Conservation (phyloP, 1,140 invertebrate species). For the Rhagoletis pomonella region DNA sequence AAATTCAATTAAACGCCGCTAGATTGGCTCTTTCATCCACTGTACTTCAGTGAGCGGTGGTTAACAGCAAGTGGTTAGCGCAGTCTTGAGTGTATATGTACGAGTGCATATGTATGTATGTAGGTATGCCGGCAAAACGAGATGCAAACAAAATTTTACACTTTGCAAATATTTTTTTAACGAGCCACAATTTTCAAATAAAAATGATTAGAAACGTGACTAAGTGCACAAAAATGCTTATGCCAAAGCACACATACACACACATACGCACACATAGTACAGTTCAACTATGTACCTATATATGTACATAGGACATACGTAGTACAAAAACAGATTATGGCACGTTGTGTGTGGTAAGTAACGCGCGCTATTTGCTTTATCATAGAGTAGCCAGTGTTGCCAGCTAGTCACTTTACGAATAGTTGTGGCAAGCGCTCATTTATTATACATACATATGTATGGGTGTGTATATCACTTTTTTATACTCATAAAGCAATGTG, state of each 20-base stretch:
- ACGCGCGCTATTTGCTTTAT: slow-evolving; percentile 49
- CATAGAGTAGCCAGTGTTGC: slow-evolving; percentile 29
- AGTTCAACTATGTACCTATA: neutral
- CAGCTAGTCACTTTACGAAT: slow-evolving; percentile 26
- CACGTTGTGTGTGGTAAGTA: neutral
- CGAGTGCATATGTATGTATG: neutral
- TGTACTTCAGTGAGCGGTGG: neutral
- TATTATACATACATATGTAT: neutral
- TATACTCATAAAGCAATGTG: neutral
- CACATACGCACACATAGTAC: neutral
- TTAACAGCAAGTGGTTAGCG: neutral
- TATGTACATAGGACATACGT: neutral
- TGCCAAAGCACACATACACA: neutral
- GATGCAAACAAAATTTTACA: slow-evolving; percentile 52
- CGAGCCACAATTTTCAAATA: slow-evolving; percentile 54
- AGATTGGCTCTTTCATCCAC: too few relatives aligned
- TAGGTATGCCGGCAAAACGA: slow-evolving; percentile 11
- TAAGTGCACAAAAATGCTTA: slow-evolving; percentile 51
- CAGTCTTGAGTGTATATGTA: too few relatives aligned
- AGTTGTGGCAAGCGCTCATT: slow-evolving; percentile 1
- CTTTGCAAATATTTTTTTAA: slow-evolving; percentile 53
- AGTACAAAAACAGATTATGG: slow-evolving; percentile 9
- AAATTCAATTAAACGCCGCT: too few relatives aligned
- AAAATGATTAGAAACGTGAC: slow-evolving; percentile 55
- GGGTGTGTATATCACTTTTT: neutral